Percentiles rank a stretch among this genome's conserved stretches.
Conservation (phyloP, 2,888 invertebrate genomes). For the Euspilapteryx auroguttella region DNA sequence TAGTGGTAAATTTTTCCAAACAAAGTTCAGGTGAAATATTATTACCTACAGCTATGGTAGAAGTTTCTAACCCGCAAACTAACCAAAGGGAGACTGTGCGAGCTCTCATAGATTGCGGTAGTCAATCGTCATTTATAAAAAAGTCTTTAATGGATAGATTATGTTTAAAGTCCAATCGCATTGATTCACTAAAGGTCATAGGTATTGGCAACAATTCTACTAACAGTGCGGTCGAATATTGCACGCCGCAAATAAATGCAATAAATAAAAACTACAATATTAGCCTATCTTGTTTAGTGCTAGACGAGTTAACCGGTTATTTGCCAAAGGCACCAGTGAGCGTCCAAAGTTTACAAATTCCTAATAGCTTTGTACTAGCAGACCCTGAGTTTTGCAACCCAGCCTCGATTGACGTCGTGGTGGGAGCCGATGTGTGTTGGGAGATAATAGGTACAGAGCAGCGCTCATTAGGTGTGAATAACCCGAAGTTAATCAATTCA, state of each 20-base stretch:
- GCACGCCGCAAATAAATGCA: constrained; percentile 2
- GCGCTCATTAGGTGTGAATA: constrained; percentile 5
- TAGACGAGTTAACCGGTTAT: constrained; percentile 5
- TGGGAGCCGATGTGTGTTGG: constrained; percentile 9
- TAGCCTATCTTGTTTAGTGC: constrained; percentile 1
- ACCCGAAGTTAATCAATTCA: too few species aligned
- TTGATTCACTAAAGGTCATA: constrained; percentile 7
- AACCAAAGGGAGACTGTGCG: too few species aligned
- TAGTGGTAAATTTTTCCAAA: too few species aligned
- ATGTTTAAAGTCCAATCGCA: constrained; percentile 5
- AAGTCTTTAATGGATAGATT: constrained; percentile 7
- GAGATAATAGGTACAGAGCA: constrained; percentile 6
- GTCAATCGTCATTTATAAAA: constrained; percentile 10
- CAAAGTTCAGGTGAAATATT: too few species aligned
- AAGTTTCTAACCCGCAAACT: too few species aligned
- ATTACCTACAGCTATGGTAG: too few species aligned
- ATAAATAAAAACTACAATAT: background rate
- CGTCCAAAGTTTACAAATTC: constrained; percentile 4
- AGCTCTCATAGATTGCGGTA: constrained; percentile 12
- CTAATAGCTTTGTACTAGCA: constrained; percentile 5
- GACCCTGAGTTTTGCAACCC: constrained; percentile 9
- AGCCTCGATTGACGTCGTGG: constrained; percentile 6
- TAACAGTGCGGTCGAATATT: constrained; percentile 2
- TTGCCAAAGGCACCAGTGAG: constrained; percentile 6
- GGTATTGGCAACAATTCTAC: constrained; percentile 6